phyloP scores from a whole-genome alignment of 1,140 invertebrate genomes.

The Aradophagus sp. region DNA sequence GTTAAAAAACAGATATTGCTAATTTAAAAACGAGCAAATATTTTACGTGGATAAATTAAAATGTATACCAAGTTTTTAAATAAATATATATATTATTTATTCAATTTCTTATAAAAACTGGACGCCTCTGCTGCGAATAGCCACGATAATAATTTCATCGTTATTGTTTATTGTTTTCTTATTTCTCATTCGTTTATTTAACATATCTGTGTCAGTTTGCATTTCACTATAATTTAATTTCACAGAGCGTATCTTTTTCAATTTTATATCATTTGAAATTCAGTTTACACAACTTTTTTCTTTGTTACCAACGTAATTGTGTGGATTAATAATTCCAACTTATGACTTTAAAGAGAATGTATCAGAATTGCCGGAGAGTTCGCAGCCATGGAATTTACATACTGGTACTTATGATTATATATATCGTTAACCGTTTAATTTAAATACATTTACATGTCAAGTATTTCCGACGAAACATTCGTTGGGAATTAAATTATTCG shows the following conservation, averaged over 20 bases:
- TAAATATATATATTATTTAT: too few relatives aligned
- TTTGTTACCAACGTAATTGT: too few relatives aligned
- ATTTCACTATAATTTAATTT: constrained; percentile 2
- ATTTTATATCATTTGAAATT: constrained; percentile 18
- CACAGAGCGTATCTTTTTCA: constrained; percentile 23
- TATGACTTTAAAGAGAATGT: constrained; percentile 43
- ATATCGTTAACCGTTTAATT: constrained; percentile 41
- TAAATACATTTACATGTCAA: constrained; percentile 24
- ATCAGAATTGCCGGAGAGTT: constrained; percentile 39
- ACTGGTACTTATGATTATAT: constrained; percentile 53
- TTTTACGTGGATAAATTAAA: too few relatives aligned
- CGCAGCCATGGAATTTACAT: constrained; percentile 49
- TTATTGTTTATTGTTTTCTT: too few relatives aligned
- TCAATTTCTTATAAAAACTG: too few relatives aligned
- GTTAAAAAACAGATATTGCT: too few relatives aligned
- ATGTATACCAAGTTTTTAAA: too few relatives aligned
- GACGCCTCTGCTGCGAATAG: too few relatives aligned
- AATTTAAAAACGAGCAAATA: too few relatives aligned
- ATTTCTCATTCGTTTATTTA: too few relatives aligned
- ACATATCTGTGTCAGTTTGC: too few relatives aligned
- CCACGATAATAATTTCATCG: too few relatives aligned
- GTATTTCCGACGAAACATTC: constrained; percentile 7
- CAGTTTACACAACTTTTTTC: not conserved
- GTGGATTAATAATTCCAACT: constrained; percentile 35
- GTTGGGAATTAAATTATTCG: constrained; percentile 25